Conservation (phyloP, 2,113 vertebrate species). For the Aleadryas rufinucha region DNA sequence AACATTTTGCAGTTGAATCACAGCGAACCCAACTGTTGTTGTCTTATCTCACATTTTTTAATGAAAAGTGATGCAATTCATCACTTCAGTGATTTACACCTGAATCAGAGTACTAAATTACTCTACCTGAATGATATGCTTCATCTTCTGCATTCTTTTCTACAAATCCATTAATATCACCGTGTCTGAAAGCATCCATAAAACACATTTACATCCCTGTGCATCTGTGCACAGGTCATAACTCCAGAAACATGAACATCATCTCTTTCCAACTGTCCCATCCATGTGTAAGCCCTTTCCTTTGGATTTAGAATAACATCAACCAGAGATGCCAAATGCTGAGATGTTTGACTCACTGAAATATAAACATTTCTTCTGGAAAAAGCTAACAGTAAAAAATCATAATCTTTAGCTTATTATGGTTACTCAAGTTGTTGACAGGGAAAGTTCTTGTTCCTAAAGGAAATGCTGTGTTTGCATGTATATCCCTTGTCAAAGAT, state of each 20-base stretch:
- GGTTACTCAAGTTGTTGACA: not conserved
- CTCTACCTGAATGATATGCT: not conserved
- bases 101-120: not conserved
- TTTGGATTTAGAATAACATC: not conserved
- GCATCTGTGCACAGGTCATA: not conserved
- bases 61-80: not conserved
- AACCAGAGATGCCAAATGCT: not conserved
- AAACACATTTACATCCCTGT: not conserved
- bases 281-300: not conserved
- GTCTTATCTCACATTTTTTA: not conserved
- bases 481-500: slow-evolving; percentile 2
- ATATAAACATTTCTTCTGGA: not conserved
- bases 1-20: not conserved
- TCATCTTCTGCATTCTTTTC: not conserved
- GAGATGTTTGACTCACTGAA: not conserved
- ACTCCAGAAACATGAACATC: not conserved
- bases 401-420: not conserved
- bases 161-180: not conserved
- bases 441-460: not conserved
- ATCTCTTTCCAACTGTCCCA: not conserved
- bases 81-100: not conserved
- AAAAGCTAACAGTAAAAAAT: not conserved
- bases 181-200: not conserved
- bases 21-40: not conserved
- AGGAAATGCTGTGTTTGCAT: not conserved